Evolutionary conservation across 2,113 vertebrate species (phyloP).

Genomic region (Aegotheles bennettii): DNA sequence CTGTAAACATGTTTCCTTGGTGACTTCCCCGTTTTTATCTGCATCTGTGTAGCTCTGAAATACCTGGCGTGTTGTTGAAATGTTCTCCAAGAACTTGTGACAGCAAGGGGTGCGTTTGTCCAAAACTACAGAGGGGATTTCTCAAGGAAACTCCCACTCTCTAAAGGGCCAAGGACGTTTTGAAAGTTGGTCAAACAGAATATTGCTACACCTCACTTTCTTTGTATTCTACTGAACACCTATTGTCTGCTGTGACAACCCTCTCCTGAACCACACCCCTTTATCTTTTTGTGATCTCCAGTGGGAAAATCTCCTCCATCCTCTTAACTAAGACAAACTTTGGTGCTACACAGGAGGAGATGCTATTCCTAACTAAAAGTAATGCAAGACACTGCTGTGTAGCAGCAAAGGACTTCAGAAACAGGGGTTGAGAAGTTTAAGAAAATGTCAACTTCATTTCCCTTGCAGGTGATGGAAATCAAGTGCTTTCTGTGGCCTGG

Average conservation of each 20-base stretch:
- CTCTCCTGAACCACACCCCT: background rate
- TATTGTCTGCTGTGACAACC: background rate
- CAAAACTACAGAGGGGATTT: background rate
- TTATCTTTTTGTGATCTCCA: background rate
- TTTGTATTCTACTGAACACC: background rate
- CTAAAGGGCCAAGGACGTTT: background rate
- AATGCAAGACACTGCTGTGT: background rate
- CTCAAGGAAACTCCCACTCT: background rate
- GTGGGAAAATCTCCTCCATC: background rate
- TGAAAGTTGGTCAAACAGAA: background rate
- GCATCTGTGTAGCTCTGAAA: background rate
- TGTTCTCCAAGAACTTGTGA: accelerated
- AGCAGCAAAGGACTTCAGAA: background rate
- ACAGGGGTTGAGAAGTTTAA: background rate
- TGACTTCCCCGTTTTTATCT: background rate
- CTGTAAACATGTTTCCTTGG: background rate
- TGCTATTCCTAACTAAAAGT: background rate
- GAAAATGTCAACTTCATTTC: background rate
- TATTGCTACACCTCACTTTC: background rate
- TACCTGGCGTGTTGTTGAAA: accelerated
- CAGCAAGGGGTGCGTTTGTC: background rate
- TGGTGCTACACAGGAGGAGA: background rate
- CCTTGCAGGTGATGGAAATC: background rate
- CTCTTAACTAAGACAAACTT: background rate
- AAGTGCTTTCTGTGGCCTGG: background rate